Evolutionary conservation across 2,113 vertebrate genomes (phyloP).

Genomic region (Pachycephala philippinensis): DNA sequence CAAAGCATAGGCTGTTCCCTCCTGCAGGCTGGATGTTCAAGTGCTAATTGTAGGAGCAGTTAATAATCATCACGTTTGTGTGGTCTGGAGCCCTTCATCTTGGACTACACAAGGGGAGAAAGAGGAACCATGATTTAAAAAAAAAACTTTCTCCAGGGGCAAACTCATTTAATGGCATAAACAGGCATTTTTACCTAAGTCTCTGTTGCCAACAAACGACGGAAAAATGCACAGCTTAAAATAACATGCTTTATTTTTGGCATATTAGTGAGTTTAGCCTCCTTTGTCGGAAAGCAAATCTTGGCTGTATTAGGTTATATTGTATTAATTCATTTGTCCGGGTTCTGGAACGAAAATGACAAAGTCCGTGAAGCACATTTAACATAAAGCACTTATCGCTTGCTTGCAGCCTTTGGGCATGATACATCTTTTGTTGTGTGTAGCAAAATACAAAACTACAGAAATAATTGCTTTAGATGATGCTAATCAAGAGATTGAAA

Average conservation of each 20-base stretch:
- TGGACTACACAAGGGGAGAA: background rate
- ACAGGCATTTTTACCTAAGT: background rate
- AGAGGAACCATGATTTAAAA: background rate
- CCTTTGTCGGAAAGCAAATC: background rate
- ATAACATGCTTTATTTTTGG: background rate
- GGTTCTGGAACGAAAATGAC: background rate
- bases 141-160: background rate
- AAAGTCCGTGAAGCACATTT: background rate
- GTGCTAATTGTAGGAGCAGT: background rate
- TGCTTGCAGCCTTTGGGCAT: background rate
- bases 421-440: background rate
- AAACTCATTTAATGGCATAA: background rate
- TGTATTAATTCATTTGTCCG: background rate
- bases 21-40: background rate
- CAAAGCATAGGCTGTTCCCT: background rate
- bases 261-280: background rate
- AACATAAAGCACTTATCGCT: background rate
- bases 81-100: background rate
- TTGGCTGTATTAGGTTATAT: background rate
- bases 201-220: background rate
- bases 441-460: background rate
- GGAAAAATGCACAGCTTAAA: background rate
- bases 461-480: background rate
- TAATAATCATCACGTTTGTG: background rate
- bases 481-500: background rate